Base-by-base conservation (phyloP, 1,140 invertebrate genomes). In the Subanguina moxae region DNA sequence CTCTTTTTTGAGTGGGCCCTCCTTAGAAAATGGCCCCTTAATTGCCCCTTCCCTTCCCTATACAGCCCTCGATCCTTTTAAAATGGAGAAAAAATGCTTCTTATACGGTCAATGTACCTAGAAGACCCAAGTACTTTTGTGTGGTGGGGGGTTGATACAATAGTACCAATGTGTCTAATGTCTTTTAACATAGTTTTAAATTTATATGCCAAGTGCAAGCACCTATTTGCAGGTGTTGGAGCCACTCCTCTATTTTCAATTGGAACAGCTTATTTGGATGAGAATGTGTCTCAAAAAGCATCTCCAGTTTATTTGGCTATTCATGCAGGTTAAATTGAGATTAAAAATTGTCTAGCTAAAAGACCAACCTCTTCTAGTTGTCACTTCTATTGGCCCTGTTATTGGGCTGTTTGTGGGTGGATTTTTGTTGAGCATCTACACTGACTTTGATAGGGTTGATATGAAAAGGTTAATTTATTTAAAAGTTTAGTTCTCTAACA, bases 211-310 rank as follows among this genome's bases (percentile, higher is more conserved):
- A n/a, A n/a, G 15, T 46, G n/a, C 65, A 66, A 42, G 77, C 77
- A 3, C n/a, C n/a, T 38, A 38, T 38, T 38, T 38, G 32, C 32
- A 38, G 48, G n/a, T 52, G 61, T 82, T 27, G 80, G 80, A 1
- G 72, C 80, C 15, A 82, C 80, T n/a, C 80, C 80, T 8, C 72
- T 82, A 23, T 82, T 82, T 67, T 82, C 80, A 17, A 82, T 82
- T 46, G 80, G 80, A 21, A 82, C 80, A 23, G 76, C 80, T 17
- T 82, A 82, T 65, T 63, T 82, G 30, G 80, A 82, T 58, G 80
- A 82, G 65, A 82, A 82, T 73, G 80, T 82, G 1, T 82, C 80
- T 17, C 81, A 82, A 56, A 82, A 82, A 61, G 80, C 80, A 13
- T 82, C 80, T n/a, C 80, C 80, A n/a, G 78, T 82, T 32, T 82